A percentile compares a stretch with the other conserved stretches of the same genome.
These are phyloP conservation scores for Brachionus asplanchnoidis DNA, from an alignment of 1,140 invertebrate species.

Conservation along the genomic window DNA sequence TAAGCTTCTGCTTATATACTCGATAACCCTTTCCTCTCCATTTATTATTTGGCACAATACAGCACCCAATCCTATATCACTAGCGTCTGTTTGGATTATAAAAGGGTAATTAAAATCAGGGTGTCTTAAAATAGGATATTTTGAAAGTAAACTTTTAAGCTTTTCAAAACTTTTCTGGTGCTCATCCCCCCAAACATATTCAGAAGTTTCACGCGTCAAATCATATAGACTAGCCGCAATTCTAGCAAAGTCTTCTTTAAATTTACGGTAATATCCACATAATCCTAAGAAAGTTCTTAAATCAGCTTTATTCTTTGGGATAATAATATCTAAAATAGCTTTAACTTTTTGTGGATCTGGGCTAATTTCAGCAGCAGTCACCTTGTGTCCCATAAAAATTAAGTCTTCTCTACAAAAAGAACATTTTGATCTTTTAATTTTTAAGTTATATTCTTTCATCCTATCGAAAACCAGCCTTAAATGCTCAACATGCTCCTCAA, in stretches of 20 bases:
- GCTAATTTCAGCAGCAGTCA: conserved; percentile 40
- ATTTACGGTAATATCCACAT: conserved; percentile 42
- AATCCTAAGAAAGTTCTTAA: neutral
- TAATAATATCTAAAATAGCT: neutral
- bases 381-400: conserved; percentile 52
- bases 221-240: conserved; percentile 44
- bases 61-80: conserved; percentile 36
- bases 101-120: conserved; percentile 21
- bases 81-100: conserved; percentile 43
- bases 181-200: neutral
- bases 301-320: neutral
- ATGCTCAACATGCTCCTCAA: neutral
- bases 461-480: neutral
- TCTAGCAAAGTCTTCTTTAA: conserved; percentile 45
- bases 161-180: neutral
- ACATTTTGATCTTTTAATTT: neutral
- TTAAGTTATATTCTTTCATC: conserved; percentile 48
- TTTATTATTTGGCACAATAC: conserved; percentile 43
- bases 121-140: neutral
- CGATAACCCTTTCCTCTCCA: conserved; percentile 13
- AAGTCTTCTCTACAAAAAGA: conserved; percentile 43
- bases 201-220: neutral
- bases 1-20: neutral
- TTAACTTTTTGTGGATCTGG: neutral
- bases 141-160: neutral